Conservation (phyloP, 2,797 vertebrate genomes). For the Stomatorhinus walkeri region DNA sequence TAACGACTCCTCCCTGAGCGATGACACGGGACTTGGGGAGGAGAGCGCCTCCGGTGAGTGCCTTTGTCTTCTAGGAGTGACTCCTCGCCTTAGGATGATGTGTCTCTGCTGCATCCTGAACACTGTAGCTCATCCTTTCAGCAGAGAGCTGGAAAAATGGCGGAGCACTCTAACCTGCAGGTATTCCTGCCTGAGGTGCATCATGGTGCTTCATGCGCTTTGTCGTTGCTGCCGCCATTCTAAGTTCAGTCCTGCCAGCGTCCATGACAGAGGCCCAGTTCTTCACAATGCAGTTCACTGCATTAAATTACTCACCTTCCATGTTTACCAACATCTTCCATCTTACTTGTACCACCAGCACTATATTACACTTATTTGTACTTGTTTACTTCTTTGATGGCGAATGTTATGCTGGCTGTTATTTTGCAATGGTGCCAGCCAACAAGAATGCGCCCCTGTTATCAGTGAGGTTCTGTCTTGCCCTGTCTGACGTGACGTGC, state of each 20-base stretch:
- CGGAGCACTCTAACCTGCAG: background rate
- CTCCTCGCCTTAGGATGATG: background rate
- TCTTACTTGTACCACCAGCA: background rate
- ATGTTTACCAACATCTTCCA: background rate
- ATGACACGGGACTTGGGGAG: slow-evolving; percentile 69
- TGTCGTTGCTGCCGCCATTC: background rate
- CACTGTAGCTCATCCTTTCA: background rate
- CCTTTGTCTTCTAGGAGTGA: background rate
- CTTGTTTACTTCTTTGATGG: background rate
- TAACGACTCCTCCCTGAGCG: slow-evolving; percentile 63
- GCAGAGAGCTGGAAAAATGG: background rate
- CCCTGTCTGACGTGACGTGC: background rate
- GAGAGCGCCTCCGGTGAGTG: slow-evolving; percentile 52
- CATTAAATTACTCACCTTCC: background rate
- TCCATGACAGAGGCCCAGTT: background rate
- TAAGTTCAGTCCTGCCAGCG: background rate
- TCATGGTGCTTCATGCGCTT: background rate
- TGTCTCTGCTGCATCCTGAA: background rate
- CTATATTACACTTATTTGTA: background rate
- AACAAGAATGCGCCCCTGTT: background rate
- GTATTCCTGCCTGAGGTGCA: background rate
- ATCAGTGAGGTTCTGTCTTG: background rate
- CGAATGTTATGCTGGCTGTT: background rate
- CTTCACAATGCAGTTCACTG: background rate
- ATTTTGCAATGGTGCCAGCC: background rate